Conservation (phyloP, 2,888 invertebrate species). For the Drosophila kambysellisi region DNA sequence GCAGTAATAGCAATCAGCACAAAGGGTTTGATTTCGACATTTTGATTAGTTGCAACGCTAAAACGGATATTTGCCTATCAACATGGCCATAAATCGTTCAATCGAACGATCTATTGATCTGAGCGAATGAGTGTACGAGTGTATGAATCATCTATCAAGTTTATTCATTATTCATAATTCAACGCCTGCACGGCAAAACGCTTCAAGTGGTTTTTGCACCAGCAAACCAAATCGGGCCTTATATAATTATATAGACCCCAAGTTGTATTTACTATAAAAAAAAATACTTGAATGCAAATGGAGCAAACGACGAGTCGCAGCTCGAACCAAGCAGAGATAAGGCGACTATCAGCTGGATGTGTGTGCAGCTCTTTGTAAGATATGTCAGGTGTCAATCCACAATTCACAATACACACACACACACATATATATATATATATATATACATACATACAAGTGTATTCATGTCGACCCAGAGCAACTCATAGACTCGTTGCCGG, state of each 20-base stretch:
- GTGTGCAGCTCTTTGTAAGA: conserved; percentile 38
- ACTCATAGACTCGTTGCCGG: conserved; percentile 23
- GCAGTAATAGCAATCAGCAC: conserved; percentile 2
- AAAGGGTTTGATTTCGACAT: conserved; percentile 22
- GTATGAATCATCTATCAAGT: conserved; percentile 60
- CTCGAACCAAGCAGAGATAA: conserved; percentile 35
- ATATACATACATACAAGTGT: background rate
- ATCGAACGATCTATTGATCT: conserved; percentile 30
- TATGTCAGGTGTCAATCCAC: conserved; percentile 74
- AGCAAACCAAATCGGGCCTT: conserved; percentile 67
- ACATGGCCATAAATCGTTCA: conserved; percentile 69
- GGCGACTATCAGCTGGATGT: conserved; percentile 41
- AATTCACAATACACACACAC: conserved; percentile 15
- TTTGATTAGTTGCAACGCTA: conserved; percentile 43
- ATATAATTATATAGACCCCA: conserved; percentile 68
- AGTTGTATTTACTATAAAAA: conserved; percentile 16
- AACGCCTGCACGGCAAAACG: conserved; percentile 62
- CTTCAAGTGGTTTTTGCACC: conserved; percentile 58
- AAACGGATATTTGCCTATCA: conserved; percentile 74
- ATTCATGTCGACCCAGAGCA: conserved; percentile 19
- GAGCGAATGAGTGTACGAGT: conserved; percentile 15
- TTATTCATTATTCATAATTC: conserved; percentile 43
- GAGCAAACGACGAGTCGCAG: conserved; percentile 14
- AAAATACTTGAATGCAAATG: conserved; percentile 32
- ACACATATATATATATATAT: background rate